Conservation (phyloP, 2,113 vertebrate species). For the Prunella himalayana region DNA sequence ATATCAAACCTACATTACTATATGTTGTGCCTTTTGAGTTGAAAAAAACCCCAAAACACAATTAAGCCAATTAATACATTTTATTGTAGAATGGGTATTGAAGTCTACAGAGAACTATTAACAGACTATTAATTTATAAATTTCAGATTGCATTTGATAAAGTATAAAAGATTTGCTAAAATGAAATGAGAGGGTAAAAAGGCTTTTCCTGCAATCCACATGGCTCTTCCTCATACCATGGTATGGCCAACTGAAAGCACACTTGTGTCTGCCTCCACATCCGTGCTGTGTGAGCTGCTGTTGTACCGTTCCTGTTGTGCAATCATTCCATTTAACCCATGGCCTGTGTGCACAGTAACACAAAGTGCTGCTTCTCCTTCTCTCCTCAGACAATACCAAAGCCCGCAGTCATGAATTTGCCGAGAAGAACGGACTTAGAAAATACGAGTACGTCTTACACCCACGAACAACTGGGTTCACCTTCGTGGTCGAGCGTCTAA, state of each 20-base stretch:
- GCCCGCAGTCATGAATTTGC: conserved; percentile 88
- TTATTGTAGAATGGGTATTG: not conserved
- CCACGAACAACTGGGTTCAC: conserved; percentile 95
- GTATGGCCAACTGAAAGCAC: not conserved
- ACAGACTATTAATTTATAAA: not conserved
- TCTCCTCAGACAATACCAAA: conserved; percentile 83
- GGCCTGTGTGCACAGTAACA: not conserved
- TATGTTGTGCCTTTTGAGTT: not conserved
- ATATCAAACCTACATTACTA: not conserved
- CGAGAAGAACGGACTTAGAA: conserved; percentile 83
- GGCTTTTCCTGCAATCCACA: not conserved
- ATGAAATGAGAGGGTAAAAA: not conserved
- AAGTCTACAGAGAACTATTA: not conserved
- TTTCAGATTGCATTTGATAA: not conserved
- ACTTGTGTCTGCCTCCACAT: not conserved
- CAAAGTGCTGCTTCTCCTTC: not conserved
- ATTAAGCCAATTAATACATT: not conserved
- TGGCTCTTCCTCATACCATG: not conserved
- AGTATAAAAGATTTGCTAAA: not conserved
- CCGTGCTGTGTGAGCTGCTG: not conserved
- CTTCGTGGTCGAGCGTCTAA: conserved; percentile 88
- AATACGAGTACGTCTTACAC: conserved; percentile 90
- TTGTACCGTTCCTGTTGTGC: not conserved
- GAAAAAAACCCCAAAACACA: not conserved
- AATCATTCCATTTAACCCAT: not conserved